Evolutionary conservation across 1,140 invertebrate genomes (phyloP).

Genomic region (Phymorhynchus buccinoides): DNA sequence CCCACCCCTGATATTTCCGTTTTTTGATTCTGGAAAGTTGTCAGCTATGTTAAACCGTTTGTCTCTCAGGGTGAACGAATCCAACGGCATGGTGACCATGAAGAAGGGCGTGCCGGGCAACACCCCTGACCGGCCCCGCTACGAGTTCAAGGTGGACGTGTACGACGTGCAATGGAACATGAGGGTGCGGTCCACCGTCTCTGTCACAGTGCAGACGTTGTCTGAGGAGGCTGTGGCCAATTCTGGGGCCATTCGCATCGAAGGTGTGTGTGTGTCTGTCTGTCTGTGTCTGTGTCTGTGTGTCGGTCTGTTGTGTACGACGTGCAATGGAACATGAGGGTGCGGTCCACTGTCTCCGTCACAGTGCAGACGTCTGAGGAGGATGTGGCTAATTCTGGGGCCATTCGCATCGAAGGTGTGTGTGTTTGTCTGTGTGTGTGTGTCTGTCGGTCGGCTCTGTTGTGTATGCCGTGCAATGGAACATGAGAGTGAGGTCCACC

Average conservation of each 20-base stretch:
- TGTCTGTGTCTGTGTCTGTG: no score
- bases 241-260: conserved; percentile 93
- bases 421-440: no score
- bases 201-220: conserved; percentile 92
- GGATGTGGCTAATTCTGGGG: conserved; percentile 95
- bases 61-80: conserved; percentile 60
- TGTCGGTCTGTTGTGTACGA: no score
- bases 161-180: conserved; percentile 42
- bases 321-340: conserved; percentile 28
- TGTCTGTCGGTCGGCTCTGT: no score
- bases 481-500: conserved; percentile 77
- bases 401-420: conserved; percentile 86
- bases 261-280: conserved; percentile 76
- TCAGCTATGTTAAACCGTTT: not conserved
- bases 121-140: conserved; percentile 5
- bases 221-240: conserved; percentile 95
- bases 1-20: no score
- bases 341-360: conserved; percentile 87
- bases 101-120: conserved; percentile 87
- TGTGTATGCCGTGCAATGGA: conserved; percentile 44
- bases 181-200: conserved; percentile 82
- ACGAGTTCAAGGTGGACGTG: conserved; percentile 46
- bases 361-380: conserved; percentile 94
- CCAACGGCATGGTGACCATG: conserved; percentile 96
- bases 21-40: no score